phyloP scores from a whole-genome alignment of 2,797 vertebrate genomes.

The Sebastes kiyomatsui region DNA sequence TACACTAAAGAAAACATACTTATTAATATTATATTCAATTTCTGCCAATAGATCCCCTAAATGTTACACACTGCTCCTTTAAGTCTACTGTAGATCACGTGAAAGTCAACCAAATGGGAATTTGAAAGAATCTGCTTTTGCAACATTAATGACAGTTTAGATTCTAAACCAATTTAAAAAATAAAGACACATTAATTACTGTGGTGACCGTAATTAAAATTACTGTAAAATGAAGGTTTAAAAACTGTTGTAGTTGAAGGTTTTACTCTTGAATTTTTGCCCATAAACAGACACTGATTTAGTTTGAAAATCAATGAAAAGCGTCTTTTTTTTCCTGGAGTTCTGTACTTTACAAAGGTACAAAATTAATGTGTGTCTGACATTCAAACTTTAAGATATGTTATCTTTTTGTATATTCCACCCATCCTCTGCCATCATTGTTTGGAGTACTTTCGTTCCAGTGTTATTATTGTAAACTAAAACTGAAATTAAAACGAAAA shows the following conservation, averaged over 20 bases:
- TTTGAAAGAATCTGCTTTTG: neutral
- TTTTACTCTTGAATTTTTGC: neutral
- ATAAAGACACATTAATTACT: neutral
- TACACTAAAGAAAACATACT: no score
- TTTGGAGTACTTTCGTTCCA: no score
- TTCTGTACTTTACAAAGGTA: neutral
- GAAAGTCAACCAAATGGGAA: neutral
- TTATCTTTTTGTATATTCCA: neutral
- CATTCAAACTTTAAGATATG: neutral
- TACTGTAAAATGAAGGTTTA: neutral
- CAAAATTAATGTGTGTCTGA: neutral
- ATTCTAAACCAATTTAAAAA: neutral
- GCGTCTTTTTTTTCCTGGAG: neutral
- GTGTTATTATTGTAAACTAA: no score
- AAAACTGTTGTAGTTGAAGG: no score
- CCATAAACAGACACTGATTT: neutral
- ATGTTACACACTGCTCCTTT: no score
- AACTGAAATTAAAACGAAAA: no score
- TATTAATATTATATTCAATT: no score
- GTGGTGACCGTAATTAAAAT: no score
- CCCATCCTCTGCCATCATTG: neutral
- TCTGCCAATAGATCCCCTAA: no score
- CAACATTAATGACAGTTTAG: neutral
- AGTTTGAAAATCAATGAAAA: neutral
- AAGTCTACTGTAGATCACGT: neutral